These are phyloP conservation scores for Drosophila pegasa DNA, from an alignment of 2,888 invertebrate species.

Conservation along the genomic window DNA sequence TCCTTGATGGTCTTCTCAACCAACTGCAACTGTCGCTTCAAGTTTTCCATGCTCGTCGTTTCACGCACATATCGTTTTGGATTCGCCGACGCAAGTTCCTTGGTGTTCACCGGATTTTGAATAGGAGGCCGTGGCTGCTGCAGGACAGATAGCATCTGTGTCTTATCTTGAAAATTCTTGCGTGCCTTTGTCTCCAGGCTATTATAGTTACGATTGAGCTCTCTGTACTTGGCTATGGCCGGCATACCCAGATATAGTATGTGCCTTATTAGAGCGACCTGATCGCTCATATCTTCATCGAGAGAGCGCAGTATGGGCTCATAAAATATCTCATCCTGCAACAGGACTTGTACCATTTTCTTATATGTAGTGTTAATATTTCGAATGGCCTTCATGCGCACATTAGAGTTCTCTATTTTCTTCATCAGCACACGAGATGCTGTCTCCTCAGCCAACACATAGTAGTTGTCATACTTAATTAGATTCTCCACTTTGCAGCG, in stretches of 20 bases:
- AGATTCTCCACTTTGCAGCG: conserved; percentile 76
- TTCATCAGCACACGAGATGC: conserved; percentile 72
- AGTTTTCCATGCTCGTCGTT: conserved; percentile 79
- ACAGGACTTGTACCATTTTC: conserved; percentile 78
- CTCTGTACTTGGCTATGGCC: conserved; percentile 75
- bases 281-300: conserved; percentile 82
- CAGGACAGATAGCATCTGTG: conserved; percentile 1
- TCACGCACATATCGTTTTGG: conserved; percentile 81
- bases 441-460: conserved; percentile 75
- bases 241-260: conserved; percentile 82
- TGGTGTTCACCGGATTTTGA: conserved; percentile 26
- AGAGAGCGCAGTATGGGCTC: conserved; percentile 83
- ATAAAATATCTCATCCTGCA: conserved; percentile 82
- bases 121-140: neutral
- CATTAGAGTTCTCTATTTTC: conserved; percentile 81
- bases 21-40: conserved; percentile 72
- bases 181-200: conserved; percentile 73
- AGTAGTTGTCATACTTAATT: conserved; percentile 80
- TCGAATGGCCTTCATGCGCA: conserved; percentile 80
- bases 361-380: conserved; percentile 81
- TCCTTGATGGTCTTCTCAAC: conserved; percentile 81
- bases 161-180: conserved; percentile 51
- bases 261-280: conserved; percentile 79
- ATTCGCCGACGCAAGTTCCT: conserved; percentile 28
- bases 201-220: conserved; percentile 71